Evolutionary conservation across 2,113 vertebrate genomes (phyloP).

Genomic region (Pipra filicauda): DNA sequence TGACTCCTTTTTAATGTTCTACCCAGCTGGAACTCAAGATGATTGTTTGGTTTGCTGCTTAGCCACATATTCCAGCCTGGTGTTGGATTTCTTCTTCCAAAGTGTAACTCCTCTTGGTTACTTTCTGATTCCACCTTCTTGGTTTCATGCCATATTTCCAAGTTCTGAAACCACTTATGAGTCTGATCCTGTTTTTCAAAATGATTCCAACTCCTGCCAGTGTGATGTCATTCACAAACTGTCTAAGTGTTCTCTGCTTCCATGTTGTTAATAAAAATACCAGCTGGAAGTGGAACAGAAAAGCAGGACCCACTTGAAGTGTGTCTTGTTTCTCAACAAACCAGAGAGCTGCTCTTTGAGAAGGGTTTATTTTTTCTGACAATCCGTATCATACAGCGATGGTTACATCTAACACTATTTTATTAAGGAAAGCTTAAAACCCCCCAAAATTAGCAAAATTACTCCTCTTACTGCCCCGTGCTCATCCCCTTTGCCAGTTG

Average conservation of each 20-base stretch:
- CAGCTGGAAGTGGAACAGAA: background rate
- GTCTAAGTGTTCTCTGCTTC: background rate
- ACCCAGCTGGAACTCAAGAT: background rate
- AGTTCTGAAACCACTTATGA: background rate
- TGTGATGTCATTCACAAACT: background rate
- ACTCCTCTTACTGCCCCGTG: background rate
- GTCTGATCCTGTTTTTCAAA: background rate
- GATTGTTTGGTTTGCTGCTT: conserved; percentile 1
- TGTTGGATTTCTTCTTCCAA: background rate
- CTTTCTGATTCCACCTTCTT: background rate
- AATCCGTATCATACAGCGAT: background rate
- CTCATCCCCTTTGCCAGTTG: background rate
- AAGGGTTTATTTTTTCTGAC: background rate
- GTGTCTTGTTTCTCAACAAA: background rate
- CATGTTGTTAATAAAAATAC: background rate
- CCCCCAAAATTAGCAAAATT: background rate
- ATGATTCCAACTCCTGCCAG: background rate
- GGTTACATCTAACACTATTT: background rate
- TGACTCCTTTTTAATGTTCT: conserved; percentile 1
- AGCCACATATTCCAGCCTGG: background rate
- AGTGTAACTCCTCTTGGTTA: background rate
- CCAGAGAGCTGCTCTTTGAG: background rate
- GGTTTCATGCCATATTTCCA: background rate
- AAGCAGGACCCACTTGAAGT: background rate
- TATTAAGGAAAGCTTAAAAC: background rate